Percentiles rank a stretch among this genome's conserved stretches.
These are phyloP conservation scores for Adoxophyes honmai DNA, from an alignment of 1,140 invertebrate species.

Conservation along the genomic window DNA sequence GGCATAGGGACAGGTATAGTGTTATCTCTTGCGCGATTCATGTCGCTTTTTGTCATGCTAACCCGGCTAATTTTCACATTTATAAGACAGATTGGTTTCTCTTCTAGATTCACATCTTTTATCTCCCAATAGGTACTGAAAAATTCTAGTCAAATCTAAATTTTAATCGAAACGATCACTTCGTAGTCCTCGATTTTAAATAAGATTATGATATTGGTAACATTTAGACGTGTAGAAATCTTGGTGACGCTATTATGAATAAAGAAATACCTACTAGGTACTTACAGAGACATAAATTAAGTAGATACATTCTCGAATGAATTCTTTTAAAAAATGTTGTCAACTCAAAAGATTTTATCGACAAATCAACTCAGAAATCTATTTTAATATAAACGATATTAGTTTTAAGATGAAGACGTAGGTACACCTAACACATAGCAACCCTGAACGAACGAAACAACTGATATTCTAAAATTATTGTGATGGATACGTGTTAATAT, in stretches of 20 bases:
- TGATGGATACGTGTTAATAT: conserved; percentile 74
- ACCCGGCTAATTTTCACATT: too few relatives aligned
- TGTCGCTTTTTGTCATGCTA: too few relatives aligned
- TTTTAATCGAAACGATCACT: conserved; percentile 44
- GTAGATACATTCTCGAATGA: conserved; percentile 29
- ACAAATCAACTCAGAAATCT: conserved; percentile 62
- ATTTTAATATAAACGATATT: conserved; percentile 54
- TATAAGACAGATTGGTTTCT: not conserved
- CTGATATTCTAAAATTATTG: conserved; percentile 76
- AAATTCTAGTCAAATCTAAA: conserved; percentile 69
- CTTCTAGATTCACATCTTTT: conserved; percentile 14
- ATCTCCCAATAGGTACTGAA: conserved; percentile 50
- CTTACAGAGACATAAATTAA: conserved; percentile 12
- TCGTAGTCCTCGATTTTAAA: conserved; percentile 29
- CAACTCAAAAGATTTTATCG: conserved; percentile 70
- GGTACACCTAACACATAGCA: conserved; percentile 30
- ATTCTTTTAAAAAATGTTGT: conserved; percentile 50
- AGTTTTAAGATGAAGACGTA: conserved; percentile 27
- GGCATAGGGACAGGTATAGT: too few relatives aligned
- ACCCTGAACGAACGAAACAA: conserved; percentile 64
- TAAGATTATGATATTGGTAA: conserved; percentile 28
- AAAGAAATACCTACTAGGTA: conserved; percentile 9
- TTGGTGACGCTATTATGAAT: conserved; percentile 1
- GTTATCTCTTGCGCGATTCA: too few relatives aligned
- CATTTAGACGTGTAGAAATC: conserved; percentile 19